A percentile compares a stretch with the other conserved stretches of the same genome.
These are phyloP conservation scores for Ophiothrix spiculata DNA, from an alignment of 35 echinoderm and acorn worm species.

Conservation along the genomic window DNA sequence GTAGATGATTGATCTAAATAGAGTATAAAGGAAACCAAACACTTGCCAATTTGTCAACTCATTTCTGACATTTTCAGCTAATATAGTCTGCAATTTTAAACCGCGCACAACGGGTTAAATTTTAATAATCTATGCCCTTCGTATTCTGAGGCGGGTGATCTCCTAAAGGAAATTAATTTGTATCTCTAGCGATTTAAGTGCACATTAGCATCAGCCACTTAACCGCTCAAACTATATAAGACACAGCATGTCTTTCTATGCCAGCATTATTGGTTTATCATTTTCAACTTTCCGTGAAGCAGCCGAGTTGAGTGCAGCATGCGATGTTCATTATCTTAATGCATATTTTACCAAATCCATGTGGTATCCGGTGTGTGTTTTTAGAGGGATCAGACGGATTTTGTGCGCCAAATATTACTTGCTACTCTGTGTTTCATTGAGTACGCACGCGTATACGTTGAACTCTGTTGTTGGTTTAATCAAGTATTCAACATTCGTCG, in stretches of 20 bases:
- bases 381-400: neutral
- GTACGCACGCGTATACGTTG: neutral
- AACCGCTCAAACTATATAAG: constrained; percentile 12
- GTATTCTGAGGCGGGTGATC: constrained; percentile 7
- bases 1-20: too few species aligned
- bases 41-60: too few species aligned
- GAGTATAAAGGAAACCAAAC: too few species aligned
- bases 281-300: constrained; percentile 11
- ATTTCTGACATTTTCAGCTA: too few species aligned
- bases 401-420: too few species aligned
- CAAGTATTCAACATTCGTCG: neutral
- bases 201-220: constrained; percentile 3
- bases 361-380: neutral
- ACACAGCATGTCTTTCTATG: neutral
- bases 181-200: constrained; percentile 15
- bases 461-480: too few species aligned
- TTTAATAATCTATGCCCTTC: constrained; percentile 16
- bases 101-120: neutral
- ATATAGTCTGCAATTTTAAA: too few species aligned
- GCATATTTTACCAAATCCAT: constrained; percentile 1
- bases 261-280: constrained; percentile 6
- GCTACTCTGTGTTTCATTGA: neutral
- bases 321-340: constrained; percentile 4
- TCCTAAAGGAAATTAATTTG: constrained; percentile 5
- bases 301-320: neutral